Percentiles rank a stretch among this genome's conserved stretches.
phyloP scores from a whole-genome alignment of 2,797 vertebrate genomes.

The Enteromius radiatus region DNA sequence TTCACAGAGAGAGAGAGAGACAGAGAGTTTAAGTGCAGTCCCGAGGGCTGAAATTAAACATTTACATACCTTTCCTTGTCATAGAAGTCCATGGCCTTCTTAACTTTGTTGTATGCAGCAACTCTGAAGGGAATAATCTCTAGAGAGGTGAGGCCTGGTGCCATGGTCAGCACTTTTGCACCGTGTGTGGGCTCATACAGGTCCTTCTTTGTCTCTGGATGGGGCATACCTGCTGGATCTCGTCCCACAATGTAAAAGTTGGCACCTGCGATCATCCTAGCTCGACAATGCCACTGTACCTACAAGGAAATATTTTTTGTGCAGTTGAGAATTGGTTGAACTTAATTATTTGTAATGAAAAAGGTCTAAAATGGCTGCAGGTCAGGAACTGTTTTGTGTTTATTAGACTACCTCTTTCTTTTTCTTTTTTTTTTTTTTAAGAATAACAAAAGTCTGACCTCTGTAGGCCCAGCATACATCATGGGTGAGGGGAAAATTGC shows the following conservation, averaged over 20 bases:
- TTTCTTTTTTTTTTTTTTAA: background rate
- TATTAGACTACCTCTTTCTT: background rate
- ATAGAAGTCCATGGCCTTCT: constrained; percentile 94
- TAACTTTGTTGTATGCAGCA: constrained; percentile 92
- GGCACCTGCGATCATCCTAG: constrained; percentile 92
- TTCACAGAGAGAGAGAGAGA: too few relatives aligned
- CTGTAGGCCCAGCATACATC: constrained; percentile 97
- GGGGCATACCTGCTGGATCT: constrained; percentile 96
- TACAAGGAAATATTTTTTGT: constrained; percentile 58
- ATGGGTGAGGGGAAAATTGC: constrained; percentile 98
- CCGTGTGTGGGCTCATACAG: constrained; percentile 94
- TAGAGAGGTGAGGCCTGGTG: constrained; percentile 93
- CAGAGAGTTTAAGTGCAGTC: background rate
- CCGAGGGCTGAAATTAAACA: background rate
- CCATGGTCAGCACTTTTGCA: constrained; percentile 94
- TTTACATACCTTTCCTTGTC: constrained; percentile 82
- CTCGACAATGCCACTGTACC: constrained; percentile 98
- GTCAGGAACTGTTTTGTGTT: background rate
- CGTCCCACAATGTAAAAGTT: constrained; percentile 98
- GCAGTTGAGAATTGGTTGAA: background rate
- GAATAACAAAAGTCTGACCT: constrained; percentile 75
- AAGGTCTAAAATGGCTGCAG: background rate
- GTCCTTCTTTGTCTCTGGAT: constrained; percentile 92
- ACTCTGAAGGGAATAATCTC: constrained; percentile 98
- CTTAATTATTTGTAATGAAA: background rate